Evolutionary conservation across 1,140 invertebrate species (phyloP), one percentile per base, ranked within the genome.

Genomic region (Trachymyrmex septentrionalis): DNA sequence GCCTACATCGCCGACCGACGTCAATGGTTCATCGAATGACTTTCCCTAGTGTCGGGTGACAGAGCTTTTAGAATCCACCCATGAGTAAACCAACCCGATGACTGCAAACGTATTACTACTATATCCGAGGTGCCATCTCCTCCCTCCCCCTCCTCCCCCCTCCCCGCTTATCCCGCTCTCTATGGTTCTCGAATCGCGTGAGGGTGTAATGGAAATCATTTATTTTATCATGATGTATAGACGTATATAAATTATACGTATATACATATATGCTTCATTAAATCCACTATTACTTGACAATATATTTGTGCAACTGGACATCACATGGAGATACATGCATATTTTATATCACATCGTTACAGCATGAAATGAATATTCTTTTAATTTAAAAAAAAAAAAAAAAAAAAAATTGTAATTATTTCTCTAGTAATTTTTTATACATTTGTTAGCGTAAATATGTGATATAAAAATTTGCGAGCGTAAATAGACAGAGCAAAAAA

Each of bases 31-130:
- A 84, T 90, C 81, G 69, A 69, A 84, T 75, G 84, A 87, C 89
- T 87, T 85, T 78, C 55, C 63, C 71, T 61, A 86, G 86, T 89
- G 77, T 90, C 89, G 88, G 81, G 66, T 90, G 64, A 76, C 90
- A 84, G 82, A 69, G 90, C 76, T 86, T 91, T 90, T 90, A 89
- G 86, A 69, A 86, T 85, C 69, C 76, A 84, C 86, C 85, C 85
- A 85, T 77, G 77, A 86, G 80, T 85, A 85, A 89, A 89, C 72
- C 88, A 81, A 91, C 64, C 82, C 88, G 86, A 80, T 90, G 67
- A 82, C 61, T 86, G 66, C 87, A 14, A 88, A 77, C 77, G 86
- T 87, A 87, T 85, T 87, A 85, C 73, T 48, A 44, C 50, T 87
- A 87, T 73, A 85, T 57, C 48, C 78, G 67, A 24, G 27, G 64